Evolutionary conservation across 1,140 invertebrate species (phyloP).

Genomic region (Euura saliciscinereae): DNA sequence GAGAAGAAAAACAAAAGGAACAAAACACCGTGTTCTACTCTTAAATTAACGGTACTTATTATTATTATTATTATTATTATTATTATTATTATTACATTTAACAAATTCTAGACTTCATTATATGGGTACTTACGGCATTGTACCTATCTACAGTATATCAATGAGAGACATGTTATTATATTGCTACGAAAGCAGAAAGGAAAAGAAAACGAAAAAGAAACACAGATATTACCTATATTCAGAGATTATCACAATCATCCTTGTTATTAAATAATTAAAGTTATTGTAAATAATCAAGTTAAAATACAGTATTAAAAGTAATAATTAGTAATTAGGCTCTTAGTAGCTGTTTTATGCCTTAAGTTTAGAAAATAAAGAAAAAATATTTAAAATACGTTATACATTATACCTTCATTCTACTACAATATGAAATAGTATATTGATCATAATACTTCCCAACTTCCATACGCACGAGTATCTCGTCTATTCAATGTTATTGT

Average conservation of each 20-base stretch:
- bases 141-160: slow-evolving; percentile 20
- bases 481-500: background rate
- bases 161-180: slow-evolving; percentile 31
- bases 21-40: slow-evolving; percentile 7
- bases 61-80: slow-evolving; percentile 8
- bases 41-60: slow-evolving; percentile 25
- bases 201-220: slow-evolving; percentile 19
- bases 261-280: slow-evolving; percentile 41
- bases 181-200: slow-evolving; percentile 10
- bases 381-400: slow-evolving; percentile 38
- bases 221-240: slow-evolving; percentile 39
- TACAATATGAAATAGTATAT: background rate
- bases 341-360: slow-evolving; percentile 45
- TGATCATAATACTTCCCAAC: too few species aligned
- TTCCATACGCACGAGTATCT: too few species aligned
- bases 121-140: background rate
- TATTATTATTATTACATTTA: slow-evolving; percentile 9
- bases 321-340: slow-evolving; percentile 45
- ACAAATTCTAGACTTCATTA: slow-evolving; percentile 7
- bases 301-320: slow-evolving; percentile 58
- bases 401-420: background rate
- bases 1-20: slow-evolving; percentile 18
- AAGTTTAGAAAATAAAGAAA: slow-evolving; percentile 46
- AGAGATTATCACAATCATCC: slow-evolving; percentile 45
- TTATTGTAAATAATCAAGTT: slow-evolving; percentile 56